Base-by-base conservation (phyloP, 2,888 invertebrate genomes). In the Agrypnus murinus region DNA sequence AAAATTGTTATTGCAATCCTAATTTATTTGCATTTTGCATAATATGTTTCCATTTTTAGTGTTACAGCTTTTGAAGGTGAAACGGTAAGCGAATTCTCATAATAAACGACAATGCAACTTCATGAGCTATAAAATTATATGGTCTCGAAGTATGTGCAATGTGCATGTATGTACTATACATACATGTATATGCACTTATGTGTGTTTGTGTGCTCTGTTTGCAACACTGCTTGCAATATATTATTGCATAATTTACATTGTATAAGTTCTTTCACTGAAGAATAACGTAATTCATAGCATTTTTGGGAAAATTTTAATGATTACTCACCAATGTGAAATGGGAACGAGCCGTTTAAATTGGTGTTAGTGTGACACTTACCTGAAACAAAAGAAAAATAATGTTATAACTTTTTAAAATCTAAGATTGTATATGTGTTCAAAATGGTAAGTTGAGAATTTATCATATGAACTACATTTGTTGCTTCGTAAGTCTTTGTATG, bases 51-150 rank as follows among this genome's bases (percentile, higher is more conserved):
- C 25, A 2, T 25, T 25, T 25, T 25, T 25, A n/a, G 31, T 50
- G 50, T 50, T 50, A 50, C 31, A 31, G 7, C 50, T 50, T 25
- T 25, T 8, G 2, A 36, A 55, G 43, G 43, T 40, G 60, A 31
- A 45, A 46, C 46, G 60, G 34, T 45, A 14, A 46, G 46, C 60
- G 36, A 40, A 63, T 63, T 63, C 48, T n/a, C 65, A 65, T 50
- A 25, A 25, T 25, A 46, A 50, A 43, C 66, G 50, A 50, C 38
- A 58, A 40, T 55, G 59, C 38, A 59, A 67, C 59, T 66, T 67
- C 67, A 60, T 68, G 62, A 32, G 60, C 62, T 55, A 68, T 68
- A 68, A 68, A 68, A 62, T 62, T 68, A 55, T 55, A 68, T 34
- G 60, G 38, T 36, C 19, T 46, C 34, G 34, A 25, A 25, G 25